Evolutionary conservation across 2,797 vertebrate genomes (phyloP).

Genomic region (Pteronotus mesoamericanus): DNA sequence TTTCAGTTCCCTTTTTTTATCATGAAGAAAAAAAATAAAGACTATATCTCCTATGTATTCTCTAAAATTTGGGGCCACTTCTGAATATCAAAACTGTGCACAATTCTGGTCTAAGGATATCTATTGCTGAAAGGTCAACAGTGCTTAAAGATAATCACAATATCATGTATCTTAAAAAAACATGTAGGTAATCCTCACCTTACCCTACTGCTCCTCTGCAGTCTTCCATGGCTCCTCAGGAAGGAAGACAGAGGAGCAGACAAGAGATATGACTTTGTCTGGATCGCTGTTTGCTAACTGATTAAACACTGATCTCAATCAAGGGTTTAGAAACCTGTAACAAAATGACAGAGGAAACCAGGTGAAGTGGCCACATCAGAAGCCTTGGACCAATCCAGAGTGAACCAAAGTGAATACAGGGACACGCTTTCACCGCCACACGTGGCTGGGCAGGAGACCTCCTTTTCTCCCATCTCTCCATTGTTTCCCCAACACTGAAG

Average conservation of each 20-base stretch:
- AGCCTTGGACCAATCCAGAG: neutral
- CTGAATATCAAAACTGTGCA: neutral
- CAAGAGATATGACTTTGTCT: neutral
- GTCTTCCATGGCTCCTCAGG: neutral
- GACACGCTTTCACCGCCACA: neutral
- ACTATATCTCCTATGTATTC: neutral
- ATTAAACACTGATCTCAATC: neutral
- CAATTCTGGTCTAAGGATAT: neutral
- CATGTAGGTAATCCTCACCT: neutral
- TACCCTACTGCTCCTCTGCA: neutral
- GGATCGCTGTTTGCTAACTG: neutral
- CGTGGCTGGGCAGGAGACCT: neutral
- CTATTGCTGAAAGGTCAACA: neutral
- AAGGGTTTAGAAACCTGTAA: neutral
- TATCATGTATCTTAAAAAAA: neutral
- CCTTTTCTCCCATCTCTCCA: neutral
- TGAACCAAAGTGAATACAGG: neutral
- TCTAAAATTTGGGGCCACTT: neutral
- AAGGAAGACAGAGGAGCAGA: neutral
- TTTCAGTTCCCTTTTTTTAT: neutral
- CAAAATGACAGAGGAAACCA: neutral
- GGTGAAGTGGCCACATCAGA: no score
- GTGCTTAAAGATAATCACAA: neutral
- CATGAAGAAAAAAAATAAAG: neutral
- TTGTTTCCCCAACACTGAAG: neutral